Evolutionary conservation across 2,888 invertebrate species (phyloP).

Genomic region (Flexamia atlantica): DNA sequence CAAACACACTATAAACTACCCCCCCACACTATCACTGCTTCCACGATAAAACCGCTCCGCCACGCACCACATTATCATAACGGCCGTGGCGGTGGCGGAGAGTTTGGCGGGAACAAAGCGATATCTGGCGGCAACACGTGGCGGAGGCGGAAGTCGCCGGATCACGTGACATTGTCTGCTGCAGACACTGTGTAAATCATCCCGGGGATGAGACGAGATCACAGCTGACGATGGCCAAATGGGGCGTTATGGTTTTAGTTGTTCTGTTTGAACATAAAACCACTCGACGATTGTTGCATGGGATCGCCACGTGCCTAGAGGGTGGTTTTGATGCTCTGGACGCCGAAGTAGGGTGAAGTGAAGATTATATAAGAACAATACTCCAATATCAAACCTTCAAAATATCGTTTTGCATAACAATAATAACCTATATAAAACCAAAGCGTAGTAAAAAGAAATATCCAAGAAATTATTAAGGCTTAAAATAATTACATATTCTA

Average conservation of each 20-base stretch:
- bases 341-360: no score
- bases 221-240: not conserved
- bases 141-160: constrained; percentile 12
- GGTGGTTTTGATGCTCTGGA: no score
- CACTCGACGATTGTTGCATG: not conserved
- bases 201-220: not conserved
- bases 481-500: no score
- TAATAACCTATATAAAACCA: no score
- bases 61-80: constrained; percentile 1
- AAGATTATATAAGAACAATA: no score
- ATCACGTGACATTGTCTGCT: constrained; percentile 13
- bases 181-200: constrained; percentile 1
- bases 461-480: no score
- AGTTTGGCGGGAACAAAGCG: constrained; percentile 21
- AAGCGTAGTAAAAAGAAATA: no score
- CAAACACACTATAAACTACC: no score
- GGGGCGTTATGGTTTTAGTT: constrained; percentile 4
- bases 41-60: not conserved
- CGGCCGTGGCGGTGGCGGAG: constrained; percentile 7
- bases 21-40: no score
- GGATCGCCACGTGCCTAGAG: no score
- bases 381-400: no score
- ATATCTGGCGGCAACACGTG: constrained; percentile 27
- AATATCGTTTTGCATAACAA: no score
- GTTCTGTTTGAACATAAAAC: not conserved